Conservation (phyloP, 37 sponge, comb jelly and placozoan genomes). For the Axinella damicornis region DNA sequence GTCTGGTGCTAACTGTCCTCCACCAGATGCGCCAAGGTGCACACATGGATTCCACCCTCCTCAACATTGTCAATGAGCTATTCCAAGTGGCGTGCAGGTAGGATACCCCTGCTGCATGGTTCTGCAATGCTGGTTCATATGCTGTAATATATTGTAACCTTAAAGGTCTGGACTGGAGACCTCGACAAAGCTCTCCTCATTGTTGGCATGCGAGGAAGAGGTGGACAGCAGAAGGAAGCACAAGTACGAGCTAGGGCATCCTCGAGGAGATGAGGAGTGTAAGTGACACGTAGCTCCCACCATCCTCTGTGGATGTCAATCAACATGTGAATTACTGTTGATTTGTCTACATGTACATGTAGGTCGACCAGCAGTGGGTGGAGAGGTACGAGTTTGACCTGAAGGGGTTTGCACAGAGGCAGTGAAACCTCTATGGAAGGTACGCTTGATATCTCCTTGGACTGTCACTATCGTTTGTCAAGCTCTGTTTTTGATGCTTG, state of each 20-base stretch:
- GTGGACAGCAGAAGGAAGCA: constrained; percentile 47
- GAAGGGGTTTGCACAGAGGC: constrained; percentile 48
- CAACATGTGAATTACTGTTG: no score
- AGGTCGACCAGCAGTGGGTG: constrained; percentile 71
- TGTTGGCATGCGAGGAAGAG: constrained; percentile 40
- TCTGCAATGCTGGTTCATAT: no score
- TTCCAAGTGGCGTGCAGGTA: constrained; percentile 4
- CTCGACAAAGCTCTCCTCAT: constrained; percentile 37
- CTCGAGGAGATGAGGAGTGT: constrained; percentile 85
- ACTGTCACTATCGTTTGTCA: no score
- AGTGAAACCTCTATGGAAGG: constrained; percentile 44
- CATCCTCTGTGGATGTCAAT: no score
- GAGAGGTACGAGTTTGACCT: constrained; percentile 47
- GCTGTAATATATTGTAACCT: no score
- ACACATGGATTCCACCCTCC: constrained; percentile 13
- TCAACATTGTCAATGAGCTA: constrained; percentile 29
- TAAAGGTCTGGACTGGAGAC: constrained; percentile 25
- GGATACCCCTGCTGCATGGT: no score
- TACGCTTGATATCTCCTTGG: neutral
- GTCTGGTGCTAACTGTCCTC: constrained; percentile 54
- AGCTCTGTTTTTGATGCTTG: no score
- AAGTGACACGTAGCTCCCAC: constrained; percentile 2
- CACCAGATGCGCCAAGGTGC: constrained; percentile 15
- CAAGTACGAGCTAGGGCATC: constrained; percentile 42
- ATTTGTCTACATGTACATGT: no score